A percentile compares a stretch with the other conserved stretches of the same genome.
These are phyloP conservation scores for Rhyzopertha dominica DNA, from an alignment of 1,140 invertebrate species.

Conservation along the genomic window DNA sequence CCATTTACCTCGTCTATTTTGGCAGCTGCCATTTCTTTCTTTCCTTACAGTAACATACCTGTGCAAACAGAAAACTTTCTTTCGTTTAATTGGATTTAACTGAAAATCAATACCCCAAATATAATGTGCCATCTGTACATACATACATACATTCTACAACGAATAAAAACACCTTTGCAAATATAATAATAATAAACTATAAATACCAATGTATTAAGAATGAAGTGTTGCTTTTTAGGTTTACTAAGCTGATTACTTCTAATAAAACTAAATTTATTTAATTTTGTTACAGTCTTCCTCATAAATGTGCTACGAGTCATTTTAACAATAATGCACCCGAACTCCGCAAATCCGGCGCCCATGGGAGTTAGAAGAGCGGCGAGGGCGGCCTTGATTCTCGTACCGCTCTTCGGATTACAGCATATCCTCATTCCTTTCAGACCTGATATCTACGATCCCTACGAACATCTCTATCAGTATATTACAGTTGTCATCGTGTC, in stretches of 20 bases:
- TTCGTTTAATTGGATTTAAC: too few species aligned
- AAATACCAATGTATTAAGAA: conserved; percentile 1
- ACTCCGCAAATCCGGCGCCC: conserved; percentile 52
- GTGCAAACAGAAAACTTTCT: too few species aligned
- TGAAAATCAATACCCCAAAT: too few species aligned
- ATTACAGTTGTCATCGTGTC: conserved; percentile 73
- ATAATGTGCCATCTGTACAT: too few species aligned
- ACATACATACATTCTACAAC: too few species aligned
- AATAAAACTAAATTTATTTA: conserved; percentile 3
- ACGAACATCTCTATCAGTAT: conserved; percentile 68
- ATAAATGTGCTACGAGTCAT: conserved; percentile 81
- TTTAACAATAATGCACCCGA: conserved; percentile 71
- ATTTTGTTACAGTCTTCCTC: conserved; percentile 69
- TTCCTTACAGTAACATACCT: too few species aligned
- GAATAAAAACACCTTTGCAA: too few species aligned
- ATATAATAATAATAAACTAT: too few species aligned
- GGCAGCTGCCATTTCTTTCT: too few species aligned
- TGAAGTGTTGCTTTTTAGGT: too few species aligned
- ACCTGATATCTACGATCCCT: conserved; percentile 57
- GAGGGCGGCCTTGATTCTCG: conserved; percentile 73
- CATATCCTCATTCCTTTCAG: conserved; percentile 77
- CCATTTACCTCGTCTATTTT: too few species aligned
- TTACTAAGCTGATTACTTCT: too few species aligned
- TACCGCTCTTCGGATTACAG: conserved; percentile 72
- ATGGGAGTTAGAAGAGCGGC: conserved; percentile 49